Conservation (phyloP, 2,797 vertebrate genomes). For the Spinibarbus caldwelli region DNA sequence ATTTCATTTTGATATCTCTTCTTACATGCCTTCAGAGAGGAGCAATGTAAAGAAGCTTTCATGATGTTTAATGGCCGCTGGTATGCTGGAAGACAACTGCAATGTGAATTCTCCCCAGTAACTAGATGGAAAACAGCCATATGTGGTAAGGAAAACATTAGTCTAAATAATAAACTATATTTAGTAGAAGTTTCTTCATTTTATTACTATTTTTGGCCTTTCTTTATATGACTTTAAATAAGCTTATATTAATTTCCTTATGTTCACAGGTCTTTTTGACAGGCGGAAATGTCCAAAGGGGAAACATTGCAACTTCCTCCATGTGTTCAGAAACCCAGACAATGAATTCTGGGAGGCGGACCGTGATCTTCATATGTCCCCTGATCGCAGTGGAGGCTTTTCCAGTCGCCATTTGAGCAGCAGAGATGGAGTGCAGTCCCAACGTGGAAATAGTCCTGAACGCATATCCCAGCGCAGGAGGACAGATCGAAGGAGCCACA, state of each 20-base stretch:
- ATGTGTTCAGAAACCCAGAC: conserved; percentile 94
- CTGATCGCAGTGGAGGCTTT: conserved; percentile 78
- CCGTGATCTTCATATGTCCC: conserved; percentile 87
- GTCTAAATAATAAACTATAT: not conserved
- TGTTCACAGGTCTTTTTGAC: conserved; percentile 89
- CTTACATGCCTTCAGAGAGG: conserved; percentile 81
- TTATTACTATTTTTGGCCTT: not conserved
- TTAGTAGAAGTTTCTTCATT: not conserved
- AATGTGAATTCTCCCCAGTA: conserved; percentile 95
- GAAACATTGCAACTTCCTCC: conserved; percentile 97
- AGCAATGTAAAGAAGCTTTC: conserved; percentile 89
- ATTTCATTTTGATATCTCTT: not conserved
- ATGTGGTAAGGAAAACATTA: conserved; percentile 83
- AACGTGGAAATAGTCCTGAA: conserved; percentile 81
- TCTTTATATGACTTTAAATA: not conserved
- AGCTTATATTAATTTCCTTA: not conserved
- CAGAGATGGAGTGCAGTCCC: conserved; percentile 78
- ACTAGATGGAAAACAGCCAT: conserved; percentile 98
- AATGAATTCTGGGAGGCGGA: conserved; percentile 98
- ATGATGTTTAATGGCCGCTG: conserved; percentile 93
- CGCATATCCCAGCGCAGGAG: conserved; percentile 74
- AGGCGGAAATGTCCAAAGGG: conserved; percentile 93
- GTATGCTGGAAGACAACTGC: conserved; percentile 95
- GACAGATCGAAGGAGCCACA: conserved; percentile 65
- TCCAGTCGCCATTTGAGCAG: conserved; percentile 75